Percentiles rank a stretch among this genome's conserved stretches.
phyloP scores from a whole-genome alignment of 2,797 vertebrate genomes.

The Coregonus suidteri region DNA sequence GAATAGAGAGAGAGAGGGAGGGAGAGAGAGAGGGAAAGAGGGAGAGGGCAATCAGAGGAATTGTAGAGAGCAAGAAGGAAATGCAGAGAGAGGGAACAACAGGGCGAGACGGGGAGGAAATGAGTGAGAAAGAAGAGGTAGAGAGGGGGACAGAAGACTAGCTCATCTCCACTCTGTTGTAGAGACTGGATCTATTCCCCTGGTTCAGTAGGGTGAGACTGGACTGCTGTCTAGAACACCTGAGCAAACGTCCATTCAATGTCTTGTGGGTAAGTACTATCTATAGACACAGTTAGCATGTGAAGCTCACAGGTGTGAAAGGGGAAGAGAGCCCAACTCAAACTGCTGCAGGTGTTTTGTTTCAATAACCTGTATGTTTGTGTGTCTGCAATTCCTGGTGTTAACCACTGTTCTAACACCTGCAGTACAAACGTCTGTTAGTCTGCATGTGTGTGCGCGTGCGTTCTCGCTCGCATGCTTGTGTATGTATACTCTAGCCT shows the following conservation, averaged over 20 bases:
- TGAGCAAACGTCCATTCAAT: conserved; percentile 30
- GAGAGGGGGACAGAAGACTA: not conserved
- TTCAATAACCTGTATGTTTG: conserved; percentile 1
- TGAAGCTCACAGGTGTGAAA: not conserved
- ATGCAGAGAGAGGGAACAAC: not conserved
- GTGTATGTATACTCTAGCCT: too few species aligned
- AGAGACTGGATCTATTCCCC: not conserved
- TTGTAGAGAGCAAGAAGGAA: not conserved
- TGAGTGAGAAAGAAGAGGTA: not conserved
- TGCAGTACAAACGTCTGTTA: not conserved
- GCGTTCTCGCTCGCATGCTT: too few species aligned
- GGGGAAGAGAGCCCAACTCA: conserved; percentile 11
- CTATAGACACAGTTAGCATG: not conserved
- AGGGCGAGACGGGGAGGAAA: not conserved
- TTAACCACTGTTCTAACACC: conserved; percentile 61
- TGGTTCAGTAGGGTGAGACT: not conserved
- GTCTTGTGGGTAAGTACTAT: conserved; percentile 51
- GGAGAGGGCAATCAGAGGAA: not conserved
- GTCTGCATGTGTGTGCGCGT: too few species aligned
- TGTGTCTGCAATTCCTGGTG: conserved; percentile 11
- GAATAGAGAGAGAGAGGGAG: too few species aligned
- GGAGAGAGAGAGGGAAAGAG: not conserved
- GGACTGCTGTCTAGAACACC: not conserved
- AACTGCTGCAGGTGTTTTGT: conserved; percentile 20
- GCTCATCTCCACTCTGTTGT: not conserved